Conservation (phyloP, 2,888 invertebrate genomes). For the Euplagia quadripunctaria region DNA sequence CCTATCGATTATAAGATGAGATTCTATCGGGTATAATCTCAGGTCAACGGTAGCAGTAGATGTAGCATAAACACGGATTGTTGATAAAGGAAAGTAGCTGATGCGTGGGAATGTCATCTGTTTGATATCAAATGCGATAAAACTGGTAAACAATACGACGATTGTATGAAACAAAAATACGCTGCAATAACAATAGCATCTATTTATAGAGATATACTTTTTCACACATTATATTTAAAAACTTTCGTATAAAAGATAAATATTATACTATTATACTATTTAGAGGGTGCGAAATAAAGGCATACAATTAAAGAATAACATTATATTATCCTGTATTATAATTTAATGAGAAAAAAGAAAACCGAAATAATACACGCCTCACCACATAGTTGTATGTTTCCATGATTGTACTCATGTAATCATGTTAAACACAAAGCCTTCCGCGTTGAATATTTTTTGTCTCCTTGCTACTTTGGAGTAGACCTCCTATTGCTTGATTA, state of each 20-base stretch:
- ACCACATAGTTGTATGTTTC: too few species aligned
- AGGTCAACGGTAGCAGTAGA: slow-evolving; percentile 33
- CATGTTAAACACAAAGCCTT: not conserved
- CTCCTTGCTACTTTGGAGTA: not conserved
- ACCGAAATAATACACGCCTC: too few species aligned
- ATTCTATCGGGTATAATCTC: slow-evolving; percentile 43
- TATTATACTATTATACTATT: not conserved
- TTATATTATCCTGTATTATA: too few species aligned
- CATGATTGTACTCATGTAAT: too few species aligned
- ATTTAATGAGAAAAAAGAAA: too few species aligned
- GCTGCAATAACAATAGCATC: slow-evolving; percentile 7
- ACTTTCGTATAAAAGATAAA: not conserved
- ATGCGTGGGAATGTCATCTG: slow-evolving; percentile 35
- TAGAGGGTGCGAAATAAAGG: not conserved
- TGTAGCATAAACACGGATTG: slow-evolving; percentile 25
- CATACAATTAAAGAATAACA: not conserved
- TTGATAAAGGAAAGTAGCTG: slow-evolving; percentile 43
- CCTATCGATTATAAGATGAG: slow-evolving; percentile 44
- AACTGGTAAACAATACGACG: slow-evolving; percentile 17
- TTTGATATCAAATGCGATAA: slow-evolving; percentile 27
- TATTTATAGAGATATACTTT: slow-evolving; percentile 14
- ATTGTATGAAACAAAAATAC: slow-evolving; percentile 29
- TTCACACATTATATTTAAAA: not conserved
- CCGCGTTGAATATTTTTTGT: not conserved
- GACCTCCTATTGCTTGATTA: not conserved